Percentiles rank a stretch among this genome's conserved stretches.
Conservation (phyloP, 2,113 vertebrate species). For the Spilogale gracilis region DNA sequence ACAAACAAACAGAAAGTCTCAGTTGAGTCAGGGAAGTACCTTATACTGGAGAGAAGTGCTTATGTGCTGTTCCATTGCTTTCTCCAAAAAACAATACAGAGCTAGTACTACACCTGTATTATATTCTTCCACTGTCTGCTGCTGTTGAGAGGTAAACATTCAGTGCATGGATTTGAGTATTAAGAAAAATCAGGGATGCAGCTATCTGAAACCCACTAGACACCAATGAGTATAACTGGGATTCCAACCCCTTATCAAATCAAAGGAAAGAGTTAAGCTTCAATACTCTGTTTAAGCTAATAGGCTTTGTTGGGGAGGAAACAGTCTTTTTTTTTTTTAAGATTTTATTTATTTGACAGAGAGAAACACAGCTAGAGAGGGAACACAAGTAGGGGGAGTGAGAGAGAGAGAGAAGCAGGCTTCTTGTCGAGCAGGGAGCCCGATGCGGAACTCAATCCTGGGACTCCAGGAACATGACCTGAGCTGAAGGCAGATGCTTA, state of each 20-base stretch:
- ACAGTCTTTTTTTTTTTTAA: background rate
- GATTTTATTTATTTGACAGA: too few relatives aligned
- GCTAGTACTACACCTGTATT: background rate
- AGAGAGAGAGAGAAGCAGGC: too few relatives aligned
- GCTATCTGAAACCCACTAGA: background rate
- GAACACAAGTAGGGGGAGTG: too few relatives aligned
- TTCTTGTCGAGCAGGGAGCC: too few relatives aligned
- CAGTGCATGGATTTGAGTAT: background rate
- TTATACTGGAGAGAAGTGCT: background rate
- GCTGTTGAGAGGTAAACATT: background rate
- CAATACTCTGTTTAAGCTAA: background rate
- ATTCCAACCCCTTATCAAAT: background rate
- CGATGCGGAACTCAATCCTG: too few relatives aligned
- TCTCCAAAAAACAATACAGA: background rate
- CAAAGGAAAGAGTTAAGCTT: conserved; percentile 36
- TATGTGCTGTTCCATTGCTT: background rate
- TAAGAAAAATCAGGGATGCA: background rate
- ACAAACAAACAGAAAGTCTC: background rate
- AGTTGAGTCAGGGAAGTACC: background rate
- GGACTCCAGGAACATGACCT: too few relatives aligned
- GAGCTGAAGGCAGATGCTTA: too few relatives aligned
- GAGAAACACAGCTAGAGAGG: too few relatives aligned
- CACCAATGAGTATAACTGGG: background rate
- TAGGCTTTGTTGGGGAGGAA: conserved; percentile 1
- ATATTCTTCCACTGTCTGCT: background rate